Evolutionary conservation across 1,140 invertebrate genomes (phyloP).

Genomic region (Drosophila nasuta): DNA sequence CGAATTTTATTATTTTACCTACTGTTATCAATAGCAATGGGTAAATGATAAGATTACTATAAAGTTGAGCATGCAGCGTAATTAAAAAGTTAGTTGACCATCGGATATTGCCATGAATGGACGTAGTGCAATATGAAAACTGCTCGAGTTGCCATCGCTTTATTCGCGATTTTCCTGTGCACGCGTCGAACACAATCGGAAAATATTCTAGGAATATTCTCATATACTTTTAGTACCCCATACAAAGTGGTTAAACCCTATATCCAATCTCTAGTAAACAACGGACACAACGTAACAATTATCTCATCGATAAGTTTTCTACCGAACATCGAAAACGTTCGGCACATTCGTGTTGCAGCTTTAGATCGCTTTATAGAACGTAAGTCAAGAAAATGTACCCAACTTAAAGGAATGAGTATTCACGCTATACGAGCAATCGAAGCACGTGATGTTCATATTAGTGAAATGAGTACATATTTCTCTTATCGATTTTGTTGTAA

Average conservation of each 20-base stretch:
- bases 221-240: constrained; percentile 29
- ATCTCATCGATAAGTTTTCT: constrained; percentile 17
- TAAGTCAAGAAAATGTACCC: constrained; percentile 12
- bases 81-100: constrained; percentile 5
- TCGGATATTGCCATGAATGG: constrained; percentile 16
- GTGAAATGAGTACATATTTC: no score
- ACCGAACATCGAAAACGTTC: constrained; percentile 34
- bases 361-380: constrained; percentile 29
- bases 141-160: constrained; percentile 3
- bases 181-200: constrained; percentile 12
- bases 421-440: background rate
- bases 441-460: background rate
- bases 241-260: constrained; percentile 37
- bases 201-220: constrained; percentile 45
- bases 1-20: background rate
- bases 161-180: constrained; percentile 10
- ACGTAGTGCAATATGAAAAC: constrained; percentile 19
- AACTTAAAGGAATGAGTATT: background rate
- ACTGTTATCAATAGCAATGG: background rate
- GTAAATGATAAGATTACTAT: constrained; percentile 20
- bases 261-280: constrained; percentile 15
- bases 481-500: background rate
- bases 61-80: background rate
- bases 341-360: constrained; percentile 36
- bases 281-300: constrained; percentile 50